Conservation (phyloP, 2,797 vertebrate genomes). For the Schizopygopsis malacanthus region DNA sequence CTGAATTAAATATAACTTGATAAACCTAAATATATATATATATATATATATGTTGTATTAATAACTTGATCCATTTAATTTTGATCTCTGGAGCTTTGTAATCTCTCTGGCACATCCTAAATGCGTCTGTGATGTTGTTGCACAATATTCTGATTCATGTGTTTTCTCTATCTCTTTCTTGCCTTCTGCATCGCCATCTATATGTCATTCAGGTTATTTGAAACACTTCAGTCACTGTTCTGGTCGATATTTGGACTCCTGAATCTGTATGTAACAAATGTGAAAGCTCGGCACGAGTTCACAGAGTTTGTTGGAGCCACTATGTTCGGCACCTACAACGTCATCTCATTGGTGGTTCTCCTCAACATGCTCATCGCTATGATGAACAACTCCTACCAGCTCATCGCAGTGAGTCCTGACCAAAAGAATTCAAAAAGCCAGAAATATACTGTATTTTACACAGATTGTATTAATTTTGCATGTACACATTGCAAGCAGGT, state of each 20-base stretch:
- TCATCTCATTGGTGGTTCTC: conserved; percentile 94
- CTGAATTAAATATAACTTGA: neutral
- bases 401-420: conserved; percentile 88
- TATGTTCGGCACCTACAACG: conserved; percentile 96
- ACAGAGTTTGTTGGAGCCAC: conserved; percentile 95
- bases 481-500: neutral
- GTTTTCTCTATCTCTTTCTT: neutral
- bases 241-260: conserved; percentile 95
- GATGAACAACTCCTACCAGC: conserved; percentile 99
- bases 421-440: neutral
- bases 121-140: neutral
- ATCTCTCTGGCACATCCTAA: neutral
- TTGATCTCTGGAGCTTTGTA: conserved; percentile 32
- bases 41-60: neutral
- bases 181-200: neutral
- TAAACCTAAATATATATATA: neutral
- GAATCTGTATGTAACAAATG: conserved; percentile 94
- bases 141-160: neutral
- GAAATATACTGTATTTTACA: neutral
- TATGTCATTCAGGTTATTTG: conserved; percentile 84
- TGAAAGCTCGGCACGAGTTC: conserved; percentile 94
- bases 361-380: conserved; percentile 98
- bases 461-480: neutral
- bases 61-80: conserved; percentile 1
- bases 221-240: conserved; percentile 96